phyloP scores from a whole-genome alignment of 2,888 invertebrate genomes.

The Phorcus lineatus region DNA sequence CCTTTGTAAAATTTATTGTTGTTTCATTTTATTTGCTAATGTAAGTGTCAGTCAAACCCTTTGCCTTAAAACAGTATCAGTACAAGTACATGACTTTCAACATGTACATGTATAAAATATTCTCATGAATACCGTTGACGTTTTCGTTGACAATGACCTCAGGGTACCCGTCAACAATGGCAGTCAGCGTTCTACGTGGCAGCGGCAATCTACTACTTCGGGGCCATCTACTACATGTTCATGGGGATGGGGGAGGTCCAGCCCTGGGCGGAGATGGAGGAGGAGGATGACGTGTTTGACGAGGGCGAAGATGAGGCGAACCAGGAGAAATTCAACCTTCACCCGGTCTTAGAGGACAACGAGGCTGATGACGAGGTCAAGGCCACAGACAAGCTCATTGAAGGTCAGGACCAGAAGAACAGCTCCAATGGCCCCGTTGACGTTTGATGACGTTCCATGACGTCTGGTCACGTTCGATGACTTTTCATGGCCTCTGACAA shows the following conservation, averaged over 20 bases:
- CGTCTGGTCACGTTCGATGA: no score
- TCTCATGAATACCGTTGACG: background rate
- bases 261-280: constrained; percentile 54
- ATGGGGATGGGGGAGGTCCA: constrained; percentile 59
- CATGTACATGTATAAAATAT: no score
- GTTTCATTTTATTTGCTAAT: no score
- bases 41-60: no score
- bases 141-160: background rate
- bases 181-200: constrained; percentile 62
- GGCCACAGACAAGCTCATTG: background rate
- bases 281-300: constrained; percentile 17
- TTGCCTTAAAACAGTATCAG: no score
- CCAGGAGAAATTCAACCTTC: constrained; percentile 41
- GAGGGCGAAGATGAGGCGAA: constrained; percentile 28
- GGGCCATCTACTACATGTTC: constrained; percentile 57
- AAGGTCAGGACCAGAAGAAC: background rate
- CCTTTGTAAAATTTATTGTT: no score
- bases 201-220: constrained; percentile 53
- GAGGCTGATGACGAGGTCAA: constrained; percentile 9
- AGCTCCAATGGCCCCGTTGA: background rate
- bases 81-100: no score
- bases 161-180: constrained; percentile 63
- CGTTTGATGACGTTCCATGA: background rate
- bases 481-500: no score
- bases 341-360: constrained; percentile 40